Evolutionary conservation across 2,888 invertebrate genomes (phyloP).

Genomic region (Embidobia sp.): DNA sequence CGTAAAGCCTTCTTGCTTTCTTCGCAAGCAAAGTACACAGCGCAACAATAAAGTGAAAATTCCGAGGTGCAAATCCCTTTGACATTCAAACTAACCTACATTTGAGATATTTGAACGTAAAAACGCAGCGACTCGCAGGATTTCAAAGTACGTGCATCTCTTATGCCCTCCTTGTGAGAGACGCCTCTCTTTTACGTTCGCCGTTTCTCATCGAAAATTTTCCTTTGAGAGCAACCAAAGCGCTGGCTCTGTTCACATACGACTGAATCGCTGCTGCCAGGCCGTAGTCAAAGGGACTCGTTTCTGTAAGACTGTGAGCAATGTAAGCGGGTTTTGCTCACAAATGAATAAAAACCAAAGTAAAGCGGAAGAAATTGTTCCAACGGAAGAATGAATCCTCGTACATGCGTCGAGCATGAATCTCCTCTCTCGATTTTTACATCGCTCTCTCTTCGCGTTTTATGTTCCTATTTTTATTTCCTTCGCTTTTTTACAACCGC

Average conservation of each 20-base stretch:
- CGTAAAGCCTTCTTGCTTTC: too few relatives aligned
- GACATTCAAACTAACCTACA: too few relatives aligned
- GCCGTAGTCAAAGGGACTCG: conserved; percentile 55
- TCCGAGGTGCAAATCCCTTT: too few relatives aligned
- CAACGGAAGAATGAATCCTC: conserved; percentile 60
- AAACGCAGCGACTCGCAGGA: conserved; percentile 39
- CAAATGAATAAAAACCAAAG: conserved; percentile 56
- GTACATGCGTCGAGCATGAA: too few relatives aligned
- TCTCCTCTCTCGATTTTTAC: too few relatives aligned
- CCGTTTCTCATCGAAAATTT: conserved; percentile 58
- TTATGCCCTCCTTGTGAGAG: conserved; percentile 36
- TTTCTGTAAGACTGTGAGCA: conserved; percentile 46
- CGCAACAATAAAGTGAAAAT: too few relatives aligned
- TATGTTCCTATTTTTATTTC: too few relatives aligned
- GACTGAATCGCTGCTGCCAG: conserved; percentile 46
- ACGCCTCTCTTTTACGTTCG: conserved; percentile 50
- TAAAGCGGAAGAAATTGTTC: conserved; percentile 61
- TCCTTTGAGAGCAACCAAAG: conserved; percentile 52
- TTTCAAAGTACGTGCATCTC: conserved; percentile 52
- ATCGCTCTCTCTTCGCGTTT: too few relatives aligned
- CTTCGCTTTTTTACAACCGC: too few relatives aligned
- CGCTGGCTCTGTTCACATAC: conserved; percentile 53
- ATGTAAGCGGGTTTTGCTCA: conserved; percentile 57
- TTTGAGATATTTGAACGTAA: conserved; percentile 15
- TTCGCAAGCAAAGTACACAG: too few relatives aligned